Evolutionary conservation across 2,113 vertebrate species (phyloP), one percentile per base, ranked within the genome.

Genomic region (Ranitomeya imitator): DNA sequence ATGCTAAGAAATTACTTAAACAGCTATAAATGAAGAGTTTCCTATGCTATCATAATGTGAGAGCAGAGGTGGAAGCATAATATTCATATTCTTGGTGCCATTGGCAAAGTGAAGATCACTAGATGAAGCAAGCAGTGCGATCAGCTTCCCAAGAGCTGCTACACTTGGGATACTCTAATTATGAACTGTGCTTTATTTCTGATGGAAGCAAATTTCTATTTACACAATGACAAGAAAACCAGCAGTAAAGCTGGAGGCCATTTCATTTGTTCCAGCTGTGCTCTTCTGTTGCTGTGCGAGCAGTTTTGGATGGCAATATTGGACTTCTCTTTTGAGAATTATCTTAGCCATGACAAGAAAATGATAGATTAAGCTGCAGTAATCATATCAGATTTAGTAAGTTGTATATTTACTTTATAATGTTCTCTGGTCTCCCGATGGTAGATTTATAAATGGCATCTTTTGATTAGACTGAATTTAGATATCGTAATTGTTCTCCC

Each of bases 221-320:
- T 78, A 81, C 85, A 89, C 89, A 71, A 87, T 90, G 87, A 79
- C 61, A 88, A 88, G 65, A 31, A 61, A 89, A 89, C 51, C 80
- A 67, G 85, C 74, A 54, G 73, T 63, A 91, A 89, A 90, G 71
- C 86, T 83, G 79, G 85, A 45, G 52, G 89, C 67, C 54, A 19
- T 71, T 18, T 63, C 0, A 1, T 31, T 26, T 31, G 86, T 79
- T 89, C 90, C 71, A 83, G 37, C 21, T 84, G 54, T 23, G 83
- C 60, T 86, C 69, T 86, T 90, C 51, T 71, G 80, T 37, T 84
- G 69, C 80, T 88, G 80, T 83, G 87, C 51, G 71, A 59, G 73
- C 57, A 88, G 61, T 83, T 88, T 88, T 84, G 57, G 71, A 88
- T 67, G 57, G 52, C 80, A 88, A 51, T 84, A 61, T 83, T 77